phyloP scores from a whole-genome alignment of 2,888 invertebrate species.

The Lamproptera curius region DNA sequence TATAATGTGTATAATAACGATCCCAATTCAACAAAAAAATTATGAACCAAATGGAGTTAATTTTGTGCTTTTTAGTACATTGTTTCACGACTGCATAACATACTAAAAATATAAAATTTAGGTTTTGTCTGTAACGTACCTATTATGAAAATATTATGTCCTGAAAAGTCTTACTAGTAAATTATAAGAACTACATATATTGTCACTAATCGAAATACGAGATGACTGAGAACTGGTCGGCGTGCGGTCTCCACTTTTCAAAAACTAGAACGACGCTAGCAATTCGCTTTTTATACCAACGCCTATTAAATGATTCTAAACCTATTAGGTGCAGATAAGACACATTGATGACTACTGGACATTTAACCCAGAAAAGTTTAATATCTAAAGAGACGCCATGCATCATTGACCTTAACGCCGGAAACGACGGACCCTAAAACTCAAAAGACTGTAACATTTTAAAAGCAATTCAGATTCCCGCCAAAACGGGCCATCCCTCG shows the following conservation, averaged over 20 bases:
- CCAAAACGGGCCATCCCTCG: conserved; percentile 55
- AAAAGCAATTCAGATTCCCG: conserved; percentile 47
- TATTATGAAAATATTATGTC: too few relatives aligned
- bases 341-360: too few relatives aligned
- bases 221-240: conserved; percentile 37
- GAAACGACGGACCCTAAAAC: conserved; percentile 54
- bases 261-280: conserved; percentile 29
- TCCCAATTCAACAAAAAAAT: background rate
- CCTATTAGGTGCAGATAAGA: conserved; percentile 38
- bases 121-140: background rate
- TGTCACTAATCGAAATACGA: too few relatives aligned
- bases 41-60: background rate
- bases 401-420: conserved; percentile 62
- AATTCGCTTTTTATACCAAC: conserved; percentile 47
- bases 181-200: too few relatives aligned
- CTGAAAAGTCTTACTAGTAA: too few relatives aligned
- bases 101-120: background rate
- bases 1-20: background rate
- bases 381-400: too few relatives aligned
- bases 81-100: background rate
- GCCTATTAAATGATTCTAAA: conserved; percentile 34
- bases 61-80: background rate
- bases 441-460: conserved; percentile 44
- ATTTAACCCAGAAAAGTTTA: too few relatives aligned
- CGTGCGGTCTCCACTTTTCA: conserved; percentile 27